Evolutionary conservation across 1,140 invertebrate species (phyloP), one percentile per base, ranked within the genome.

Genomic region (Cephus cinctus): DNA sequence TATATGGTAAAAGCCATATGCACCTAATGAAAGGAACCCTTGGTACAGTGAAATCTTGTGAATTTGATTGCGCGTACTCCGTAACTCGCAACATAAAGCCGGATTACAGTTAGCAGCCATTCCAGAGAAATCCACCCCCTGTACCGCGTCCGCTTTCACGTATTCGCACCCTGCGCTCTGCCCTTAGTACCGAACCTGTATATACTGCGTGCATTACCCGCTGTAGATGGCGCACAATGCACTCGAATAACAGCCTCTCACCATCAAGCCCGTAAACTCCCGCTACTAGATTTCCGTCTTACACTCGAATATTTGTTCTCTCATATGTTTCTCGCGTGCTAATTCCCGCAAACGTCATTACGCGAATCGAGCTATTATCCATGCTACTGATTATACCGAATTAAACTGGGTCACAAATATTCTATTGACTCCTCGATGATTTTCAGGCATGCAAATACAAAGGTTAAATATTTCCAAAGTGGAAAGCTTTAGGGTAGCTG

Each of bases 311-410:
- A 62, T 65, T 65, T 57, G 57, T 63, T 67, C 39, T 57, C 36
- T 50, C 48, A 42, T 62, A 59, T 66, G 55, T 60, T 66, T 57
- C 62, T 58, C 54, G 52, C 52, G 44, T 58, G 61, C 64, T 71
- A 71, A 71, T 71, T 71, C 64, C 61, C 52, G 52, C 51, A 49
- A 63, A 46, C 56, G 61, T 56, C 63, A 61, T 70, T 69, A 65
- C 49, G 60, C 60, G 56, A n/a, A n/a, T n/a, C n/a, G n/a, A n/a
- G n/a, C n/a, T n/a, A n/a, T n/a, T n/a, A n/a, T n/a, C n/a, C n/a
- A n/a, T n/a, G n/a, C n/a, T n/a, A n/a, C n/a, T n/a, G n/a, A n/a
- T n/a, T n/a, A n/a, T n/a, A n/a, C n/a, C n/a, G n/a, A n/a, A n/a
- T n/a, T n/a, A n/a, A n/a, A n/a, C n/a, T n/a, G n/a, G n/a, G n/a